Percentiles rank a stretch among this genome's conserved stretches.
Evolutionary conservation across 35 echinoderm and acorn worm genomes (phyloP).

Genomic region (Patiria miniata): DNA sequence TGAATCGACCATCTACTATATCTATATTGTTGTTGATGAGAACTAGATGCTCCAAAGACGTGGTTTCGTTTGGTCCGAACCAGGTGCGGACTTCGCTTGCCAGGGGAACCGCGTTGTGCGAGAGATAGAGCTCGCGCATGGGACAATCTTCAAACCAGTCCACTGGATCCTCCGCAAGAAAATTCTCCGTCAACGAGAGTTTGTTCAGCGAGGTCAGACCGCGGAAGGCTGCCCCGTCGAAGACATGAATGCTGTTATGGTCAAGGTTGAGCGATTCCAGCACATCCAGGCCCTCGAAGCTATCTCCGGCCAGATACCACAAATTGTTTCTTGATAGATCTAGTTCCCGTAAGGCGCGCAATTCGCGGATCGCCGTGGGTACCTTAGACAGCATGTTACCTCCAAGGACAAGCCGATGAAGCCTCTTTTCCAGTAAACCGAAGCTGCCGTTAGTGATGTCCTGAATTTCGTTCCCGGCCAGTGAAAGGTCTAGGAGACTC

Average conservation of each 20-base stretch:
- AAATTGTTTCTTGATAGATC: neutral
- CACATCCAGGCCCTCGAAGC: neutral
- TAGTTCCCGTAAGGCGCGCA: neutral
- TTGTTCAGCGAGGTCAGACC: neutral
- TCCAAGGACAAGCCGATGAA: neutral
- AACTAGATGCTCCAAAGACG: neutral
- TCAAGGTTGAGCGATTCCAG: neutral
- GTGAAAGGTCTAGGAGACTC: neutral
- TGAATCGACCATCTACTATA: neutral
- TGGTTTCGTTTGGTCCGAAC: neutral
- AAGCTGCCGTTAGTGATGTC: neutral
- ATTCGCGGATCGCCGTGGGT: neutral
- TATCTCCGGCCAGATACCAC: neutral
- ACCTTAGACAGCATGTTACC: neutral
- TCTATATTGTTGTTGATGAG: neutral
- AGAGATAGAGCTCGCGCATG: neutral
- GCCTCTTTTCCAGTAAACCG: neutral
- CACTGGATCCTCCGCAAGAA: neutral
- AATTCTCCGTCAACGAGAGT: neutral
- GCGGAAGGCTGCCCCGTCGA: neutral
- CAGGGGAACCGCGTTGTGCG: neutral
- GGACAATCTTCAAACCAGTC: neutral
- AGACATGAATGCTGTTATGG: neutral
- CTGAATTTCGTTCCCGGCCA: neutral
- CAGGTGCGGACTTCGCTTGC: neutral